These are phyloP conservation scores for Gambusia yucatana DNA, from an alignment of 2,797 vertebrate genomes.

Conservation along the genomic window DNA sequence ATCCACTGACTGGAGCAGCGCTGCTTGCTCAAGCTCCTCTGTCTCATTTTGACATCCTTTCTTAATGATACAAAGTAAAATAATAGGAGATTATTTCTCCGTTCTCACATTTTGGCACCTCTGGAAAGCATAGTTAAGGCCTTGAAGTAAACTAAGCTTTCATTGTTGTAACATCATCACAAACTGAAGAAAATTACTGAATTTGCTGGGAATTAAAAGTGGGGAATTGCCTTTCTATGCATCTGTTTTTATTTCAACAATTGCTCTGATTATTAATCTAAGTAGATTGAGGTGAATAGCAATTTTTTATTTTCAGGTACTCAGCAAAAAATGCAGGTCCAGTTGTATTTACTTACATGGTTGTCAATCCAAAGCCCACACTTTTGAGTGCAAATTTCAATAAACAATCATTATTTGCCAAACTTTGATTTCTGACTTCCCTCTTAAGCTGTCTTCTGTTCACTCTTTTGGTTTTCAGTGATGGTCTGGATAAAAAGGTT, in stretches of 20 bases:
- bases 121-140: background rate
- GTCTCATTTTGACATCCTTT: constrained; percentile 50
- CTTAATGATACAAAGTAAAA: constrained; percentile 58
- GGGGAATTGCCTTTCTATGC: background rate
- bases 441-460: background rate
- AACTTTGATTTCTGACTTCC: background rate
- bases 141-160: background rate
- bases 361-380: background rate
- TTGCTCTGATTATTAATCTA: background rate
- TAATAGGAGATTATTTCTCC: constrained; percentile 32
- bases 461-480: background rate
- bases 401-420: background rate
- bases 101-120: background rate
- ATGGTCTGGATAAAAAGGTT: background rate
- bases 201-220: background rate
- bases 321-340: background rate
- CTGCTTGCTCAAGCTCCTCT: constrained; percentile 62
- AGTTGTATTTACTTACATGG: background rate
- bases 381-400: background rate
- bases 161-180: background rate
- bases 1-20: constrained; percentile 64
- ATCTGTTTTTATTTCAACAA: background rate
- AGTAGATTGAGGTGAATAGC: background rate
- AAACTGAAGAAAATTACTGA: background rate
- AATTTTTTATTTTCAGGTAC: background rate